These are phyloP conservation scores for Rhynchopsitta pachyrhyncha DNA, from an alignment of 2,113 vertebrate species.

Conservation along the genomic window DNA sequence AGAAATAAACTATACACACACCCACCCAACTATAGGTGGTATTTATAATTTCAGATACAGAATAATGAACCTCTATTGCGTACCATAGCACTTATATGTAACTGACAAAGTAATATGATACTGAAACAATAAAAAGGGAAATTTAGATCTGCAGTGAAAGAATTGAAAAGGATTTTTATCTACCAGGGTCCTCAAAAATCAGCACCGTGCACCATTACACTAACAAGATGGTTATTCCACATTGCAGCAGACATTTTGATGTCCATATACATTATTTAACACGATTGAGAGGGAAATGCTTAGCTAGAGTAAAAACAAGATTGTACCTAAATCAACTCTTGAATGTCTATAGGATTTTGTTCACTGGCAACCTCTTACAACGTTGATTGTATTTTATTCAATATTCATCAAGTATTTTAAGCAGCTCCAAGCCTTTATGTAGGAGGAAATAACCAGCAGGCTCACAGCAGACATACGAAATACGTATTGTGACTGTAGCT, in stretches of 20 bases:
- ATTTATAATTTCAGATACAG: neutral
- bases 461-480: neutral
- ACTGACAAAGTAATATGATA: neutral
- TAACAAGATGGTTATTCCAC: neutral
- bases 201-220: neutral
- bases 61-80: neutral
- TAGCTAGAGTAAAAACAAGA: neutral
- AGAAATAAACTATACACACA: neutral
- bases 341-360: neutral
- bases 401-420: neutral
- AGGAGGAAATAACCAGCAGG: neutral
- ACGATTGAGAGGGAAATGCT: conserved; percentile 13
- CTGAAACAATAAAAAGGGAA: neutral
- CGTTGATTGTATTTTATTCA: neutral
- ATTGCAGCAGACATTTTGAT: conserved; percentile 8
- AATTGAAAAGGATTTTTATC: neutral
- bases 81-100: neutral
- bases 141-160: conserved; percentile 27
- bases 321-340: neutral
- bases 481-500: neutral
- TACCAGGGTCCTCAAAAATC: neutral
- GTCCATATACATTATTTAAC: conserved; percentile 18
- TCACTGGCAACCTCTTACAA: neutral
- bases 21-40: neutral
- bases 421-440: neutral